A percentile compares a stretch with the other conserved stretches of the same genome.
Evolutionary conservation across 2,888 invertebrate genomes (phyloP).

Genomic region (Hirtodrosophila confusa): DNA sequence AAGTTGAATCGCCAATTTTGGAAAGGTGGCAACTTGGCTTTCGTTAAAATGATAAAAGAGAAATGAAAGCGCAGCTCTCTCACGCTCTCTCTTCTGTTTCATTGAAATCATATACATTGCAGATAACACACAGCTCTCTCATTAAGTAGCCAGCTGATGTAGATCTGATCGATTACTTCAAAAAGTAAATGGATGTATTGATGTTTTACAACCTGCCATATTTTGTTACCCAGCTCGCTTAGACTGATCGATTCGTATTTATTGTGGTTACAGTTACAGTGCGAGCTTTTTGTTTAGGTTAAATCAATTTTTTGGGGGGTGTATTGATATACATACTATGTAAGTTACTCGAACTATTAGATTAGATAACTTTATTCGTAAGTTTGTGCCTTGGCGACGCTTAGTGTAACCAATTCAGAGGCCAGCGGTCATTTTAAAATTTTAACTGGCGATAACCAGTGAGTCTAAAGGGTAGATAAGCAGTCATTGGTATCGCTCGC

Average conservation of each 20-base stretch:
- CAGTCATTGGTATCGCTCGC: constrained; percentile 25
- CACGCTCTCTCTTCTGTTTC: not conserved
- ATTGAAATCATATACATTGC: not conserved
- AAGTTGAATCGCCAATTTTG: not conserved
- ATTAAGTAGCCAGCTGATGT: constrained; percentile 21
- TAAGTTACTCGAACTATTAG: constrained; percentile 17
- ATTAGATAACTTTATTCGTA: constrained; percentile 39
- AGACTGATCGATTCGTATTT: not conserved
- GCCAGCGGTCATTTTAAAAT: constrained; percentile 56
- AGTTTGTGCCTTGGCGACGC: constrained; percentile 3
- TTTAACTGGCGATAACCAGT: constrained; percentile 58
- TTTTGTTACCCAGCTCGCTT: not conserved
- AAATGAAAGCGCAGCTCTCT: constrained; percentile 9
- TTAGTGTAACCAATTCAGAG: constrained; percentile 46
- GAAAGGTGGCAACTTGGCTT: constrained; percentile 42
- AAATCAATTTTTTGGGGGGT: not conserved
- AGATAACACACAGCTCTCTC: constrained; percentile 10
- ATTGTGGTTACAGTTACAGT: not conserved
- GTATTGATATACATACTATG: not conserved
- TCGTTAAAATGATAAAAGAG: constrained; percentile 21
- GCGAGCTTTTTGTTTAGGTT: not conserved
- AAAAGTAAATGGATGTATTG: constrained; percentile 4
- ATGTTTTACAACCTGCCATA: constrained; percentile 1
- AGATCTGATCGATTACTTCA: not conserved
- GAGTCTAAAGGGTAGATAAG: constrained; percentile 58